Evolutionary conservation across 2,113 vertebrate genomes (phyloP), one percentile per base, ranked within the genome.

Genomic region (Harpagus bidentatus): DNA sequence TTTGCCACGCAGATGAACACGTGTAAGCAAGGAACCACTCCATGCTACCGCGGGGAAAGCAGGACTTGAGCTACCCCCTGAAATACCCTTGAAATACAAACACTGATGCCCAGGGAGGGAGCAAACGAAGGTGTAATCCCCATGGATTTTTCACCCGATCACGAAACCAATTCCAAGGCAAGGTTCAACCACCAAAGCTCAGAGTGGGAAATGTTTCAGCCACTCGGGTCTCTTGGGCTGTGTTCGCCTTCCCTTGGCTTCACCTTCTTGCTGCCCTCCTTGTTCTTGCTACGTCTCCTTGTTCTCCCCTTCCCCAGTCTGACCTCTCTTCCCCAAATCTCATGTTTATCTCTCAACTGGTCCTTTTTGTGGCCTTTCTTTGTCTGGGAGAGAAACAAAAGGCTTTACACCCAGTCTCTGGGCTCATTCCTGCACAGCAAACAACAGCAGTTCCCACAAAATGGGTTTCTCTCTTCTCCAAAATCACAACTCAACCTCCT

Each of bases 61-160:
- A 74, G 42, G n/a, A 58, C 29, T 38, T 58, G 32, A 91, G n/a
- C 43, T 70, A 32, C 21, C 3, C 13, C 20, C 76, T 65, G 40
- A 40, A 63, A 72, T 20, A 55, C 5, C 42, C 40, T 61, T 61
- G 29, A 90, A 76, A 67, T n/a, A 52, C 13, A 38, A 67, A 34
- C 6, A 3, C 14, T n/a, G 18, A 62, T 38, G 23, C n/a, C 21
- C 4, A 8, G 32, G 23, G 17, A 53, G 26, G 18, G 40, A 72
- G 11, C 0, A 0, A 83, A 8, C 0, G 2, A 69, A 23, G 16
- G 7, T 56, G 10, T 13, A 76, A 93, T 47, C 23, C 12, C 31
- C 40, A 20, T 17, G 38, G 23, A 72, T 86, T 88, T 90, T 83
- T 32, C 25, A 77, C 15, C 15, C 1, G 1, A 23, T 38, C 20